A percentile compares a stretch with the other conserved stretches of the same genome.
These are phyloP conservation scores for Abrostola triplasia DNA, from an alignment of 2,888 invertebrate genomes.

Conservation along the genomic window DNA sequence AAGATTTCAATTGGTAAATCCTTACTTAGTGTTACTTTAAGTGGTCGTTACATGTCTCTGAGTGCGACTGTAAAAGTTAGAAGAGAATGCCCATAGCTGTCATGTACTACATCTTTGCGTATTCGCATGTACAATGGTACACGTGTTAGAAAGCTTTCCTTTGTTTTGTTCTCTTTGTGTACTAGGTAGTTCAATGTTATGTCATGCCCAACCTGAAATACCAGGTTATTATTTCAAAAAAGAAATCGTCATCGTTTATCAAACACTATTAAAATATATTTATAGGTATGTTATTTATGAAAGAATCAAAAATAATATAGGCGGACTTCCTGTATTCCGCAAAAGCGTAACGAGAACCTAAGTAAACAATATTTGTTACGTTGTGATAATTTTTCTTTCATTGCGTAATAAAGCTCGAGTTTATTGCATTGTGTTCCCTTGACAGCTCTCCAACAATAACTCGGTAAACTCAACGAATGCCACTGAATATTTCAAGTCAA, in stretches of 20 bases:
- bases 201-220: neutral
- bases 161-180: constrained; percentile 18
- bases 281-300: too few species aligned
- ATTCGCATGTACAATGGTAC: constrained; percentile 4
- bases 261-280: too few species aligned
- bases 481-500: constrained; percentile 28
- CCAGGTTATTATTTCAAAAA: too few species aligned
- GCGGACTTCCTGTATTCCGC: constrained; percentile 14
- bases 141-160: neutral
- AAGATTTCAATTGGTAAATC: neutral
- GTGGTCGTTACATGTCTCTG: too few species aligned
- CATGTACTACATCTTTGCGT: constrained; percentile 5
- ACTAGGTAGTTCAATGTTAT: constrained; percentile 1
- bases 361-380: constrained; percentile 8
- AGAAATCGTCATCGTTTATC: too few species aligned
- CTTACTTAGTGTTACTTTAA: too few species aligned
- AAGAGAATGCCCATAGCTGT: constrained; percentile 6
- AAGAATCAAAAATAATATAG: neutral
- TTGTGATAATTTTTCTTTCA: constrained; percentile 27
- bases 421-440: constrained; percentile 33
- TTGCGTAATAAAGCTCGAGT: constrained; percentile 24
- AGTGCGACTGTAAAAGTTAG: neutral
- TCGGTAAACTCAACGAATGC: constrained; percentile 23
- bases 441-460: constrained; percentile 44
- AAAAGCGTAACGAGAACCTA: constrained; percentile 1